These are phyloP conservation scores for Odontophorus gujanensis DNA, from an alignment of 2,113 vertebrate genomes.

Conservation along the genomic window DNA sequence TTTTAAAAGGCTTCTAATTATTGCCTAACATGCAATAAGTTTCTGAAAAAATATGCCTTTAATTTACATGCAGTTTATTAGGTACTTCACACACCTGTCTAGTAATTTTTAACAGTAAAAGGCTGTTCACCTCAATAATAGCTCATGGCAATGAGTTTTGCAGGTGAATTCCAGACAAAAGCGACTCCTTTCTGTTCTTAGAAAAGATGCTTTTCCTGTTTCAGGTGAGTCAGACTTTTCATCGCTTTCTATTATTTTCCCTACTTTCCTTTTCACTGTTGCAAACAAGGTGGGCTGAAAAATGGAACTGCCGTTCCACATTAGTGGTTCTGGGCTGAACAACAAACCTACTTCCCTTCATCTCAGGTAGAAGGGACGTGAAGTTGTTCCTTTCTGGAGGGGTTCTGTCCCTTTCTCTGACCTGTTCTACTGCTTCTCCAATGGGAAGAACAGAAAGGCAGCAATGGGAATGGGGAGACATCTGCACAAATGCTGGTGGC, in stretches of 20 bases:
- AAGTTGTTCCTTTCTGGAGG: not conserved
- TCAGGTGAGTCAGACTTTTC: not conserved
- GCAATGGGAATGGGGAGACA: rapidly evolving
- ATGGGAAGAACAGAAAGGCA: not conserved
- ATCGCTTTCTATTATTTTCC: not conserved
- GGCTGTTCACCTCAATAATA: not conserved
- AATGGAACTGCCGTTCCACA: not conserved
- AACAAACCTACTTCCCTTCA: not conserved
- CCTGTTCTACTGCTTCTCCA: rapidly evolving
- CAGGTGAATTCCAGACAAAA: conserved; percentile 20
- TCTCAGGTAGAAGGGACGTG: rapidly evolving
- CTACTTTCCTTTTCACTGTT: not conserved
- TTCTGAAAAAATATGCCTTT: not conserved
- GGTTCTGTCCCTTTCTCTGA: not conserved
- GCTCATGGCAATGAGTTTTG: not conserved
- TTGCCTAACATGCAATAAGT: not conserved
- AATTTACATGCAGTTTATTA: not conserved
- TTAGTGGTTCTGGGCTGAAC: not conserved
- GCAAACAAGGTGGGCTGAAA: not conserved
- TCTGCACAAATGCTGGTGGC: not conserved
- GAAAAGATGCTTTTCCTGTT: not conserved
- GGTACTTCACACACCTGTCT: not conserved
- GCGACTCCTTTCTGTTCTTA: conserved; percentile 16
- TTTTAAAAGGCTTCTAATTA: not conserved
- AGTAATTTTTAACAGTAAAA: not conserved